Percentiles rank a stretch among this genome's conserved stretches.
phyloP scores from a whole-genome alignment of 2,888 invertebrate species.

The Gortyna flavago region DNA sequence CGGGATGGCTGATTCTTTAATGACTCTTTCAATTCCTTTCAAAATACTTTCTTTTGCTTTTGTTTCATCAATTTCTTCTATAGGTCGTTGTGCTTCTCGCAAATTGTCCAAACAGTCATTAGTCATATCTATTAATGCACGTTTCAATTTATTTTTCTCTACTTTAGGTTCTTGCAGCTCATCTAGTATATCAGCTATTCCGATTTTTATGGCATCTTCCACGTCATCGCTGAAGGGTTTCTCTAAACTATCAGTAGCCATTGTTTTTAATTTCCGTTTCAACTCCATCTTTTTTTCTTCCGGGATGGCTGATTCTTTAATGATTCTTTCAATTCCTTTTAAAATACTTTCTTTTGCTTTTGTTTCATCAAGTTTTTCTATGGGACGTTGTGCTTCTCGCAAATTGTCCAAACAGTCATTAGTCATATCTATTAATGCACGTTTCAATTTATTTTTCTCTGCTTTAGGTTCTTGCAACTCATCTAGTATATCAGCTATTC shows the following conservation, averaged over 20 bases:
- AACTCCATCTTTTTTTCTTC: no score
- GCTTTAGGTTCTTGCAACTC: not conserved
- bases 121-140: constrained; percentile 32
- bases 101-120: not conserved
- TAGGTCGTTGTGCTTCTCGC: no score
- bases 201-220: not conserved
- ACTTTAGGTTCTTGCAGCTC: constrained; percentile 25
- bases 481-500: not conserved
- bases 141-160: constrained; percentile 46
- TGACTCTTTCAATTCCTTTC: not conserved
- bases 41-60: not conserved
- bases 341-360: not conserved
- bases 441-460: not conserved
- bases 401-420: not conserved
- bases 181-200: constrained; percentile 50
- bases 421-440: constrained; percentile 3
- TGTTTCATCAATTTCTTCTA: no score
- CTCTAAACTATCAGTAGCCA: no score
- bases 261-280: no score
- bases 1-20: not conserved
- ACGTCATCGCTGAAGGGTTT: not conserved
- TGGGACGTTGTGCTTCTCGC: no score
- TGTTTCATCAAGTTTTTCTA: no score
- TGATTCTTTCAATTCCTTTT: not conserved
- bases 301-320: no score